Evolutionary conservation across 1,140 invertebrate species (phyloP), one percentile per base, ranked within the genome.

Genomic region (Drosophila kohkoa): DNA sequence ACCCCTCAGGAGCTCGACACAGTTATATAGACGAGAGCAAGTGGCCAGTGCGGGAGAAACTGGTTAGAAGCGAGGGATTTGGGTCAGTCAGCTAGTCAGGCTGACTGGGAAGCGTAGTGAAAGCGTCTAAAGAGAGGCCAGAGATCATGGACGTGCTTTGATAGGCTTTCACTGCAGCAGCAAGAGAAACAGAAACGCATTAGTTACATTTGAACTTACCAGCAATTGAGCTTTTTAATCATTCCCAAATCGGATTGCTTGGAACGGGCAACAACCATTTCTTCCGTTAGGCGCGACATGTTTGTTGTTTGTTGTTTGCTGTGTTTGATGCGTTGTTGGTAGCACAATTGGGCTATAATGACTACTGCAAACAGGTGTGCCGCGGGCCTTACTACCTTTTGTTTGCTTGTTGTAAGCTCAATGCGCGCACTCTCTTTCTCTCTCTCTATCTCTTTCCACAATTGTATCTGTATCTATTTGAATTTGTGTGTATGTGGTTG

Each of bases 251-350:
- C 97, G 32, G 97, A 97, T 77, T 96, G 95, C 93, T 96, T 96
- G n/a, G 97, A 96, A 75, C 97, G 94, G 51, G 97, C 96, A 90
- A 98, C 95, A 81, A 98, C 96, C 96, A 98, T 98, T 93, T 98
- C 97, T 93, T 98, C 97, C 6, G 97, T 98, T 77, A 98, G 93
- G 58, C 95, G 95, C 75, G 96, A 96, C 95, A 97, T 97, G 35
- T 38, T 57, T 41, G 52, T 57, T 57, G 54, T 55, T 13, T 8
- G 20, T 13, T 8, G 30, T 38, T 38, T 41, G 5, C 30, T 28
- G 30, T 64, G 51, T 68, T 62, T 30, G 51, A n/a, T 51, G 63
- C 51, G 32, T 32, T 32, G 32, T 5, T 59, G 28, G 35, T 32
- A 55, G 28, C 25, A 30, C 48, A 13, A 43, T 43, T 66, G 43